Percentiles rank a stretch among this genome's conserved stretches.
Evolutionary conservation across 2,888 invertebrate genomes (phyloP).

Genomic region (Heliothis peltigera): DNA sequence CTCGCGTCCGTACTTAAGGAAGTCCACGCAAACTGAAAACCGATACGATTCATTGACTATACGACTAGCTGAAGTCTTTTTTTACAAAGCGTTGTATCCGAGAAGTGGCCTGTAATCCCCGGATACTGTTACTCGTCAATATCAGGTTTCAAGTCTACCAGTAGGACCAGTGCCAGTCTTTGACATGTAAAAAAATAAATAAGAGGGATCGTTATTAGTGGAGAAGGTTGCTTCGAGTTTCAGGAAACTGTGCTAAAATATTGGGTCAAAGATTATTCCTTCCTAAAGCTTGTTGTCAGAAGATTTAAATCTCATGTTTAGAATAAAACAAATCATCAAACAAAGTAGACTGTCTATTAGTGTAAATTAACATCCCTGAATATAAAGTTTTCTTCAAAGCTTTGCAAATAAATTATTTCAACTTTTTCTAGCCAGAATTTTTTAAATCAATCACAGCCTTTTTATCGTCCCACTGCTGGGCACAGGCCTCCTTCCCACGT

Average conservation of each 20-base stretch:
- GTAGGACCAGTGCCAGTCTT: slow-evolving; percentile 21
- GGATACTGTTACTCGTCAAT: slow-evolving; percentile 69
- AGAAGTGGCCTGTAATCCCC: slow-evolving; percentile 65
- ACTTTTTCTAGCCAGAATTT: not conserved
- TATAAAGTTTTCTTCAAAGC: not conserved
- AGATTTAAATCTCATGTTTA: not conserved
- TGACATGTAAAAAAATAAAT: slow-evolving; percentile 29
- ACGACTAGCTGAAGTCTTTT: slow-evolving; percentile 34
- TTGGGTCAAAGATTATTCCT: not conserved
- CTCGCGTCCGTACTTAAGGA: slow-evolving; percentile 10
- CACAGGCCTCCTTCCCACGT: too few species aligned
- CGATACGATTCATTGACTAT: slow-evolving; percentile 44
- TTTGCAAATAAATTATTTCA: not conserved
- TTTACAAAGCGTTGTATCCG: slow-evolving; percentile 44
- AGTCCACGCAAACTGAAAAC: slow-evolving; percentile 40
- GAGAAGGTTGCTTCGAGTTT: slow-evolving; percentile 25
- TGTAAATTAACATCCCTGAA: not conserved
- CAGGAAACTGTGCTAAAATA: not conserved
- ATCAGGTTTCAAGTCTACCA: slow-evolving; percentile 63
- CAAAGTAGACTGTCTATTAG: too few species aligned
- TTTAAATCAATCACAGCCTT: too few species aligned
- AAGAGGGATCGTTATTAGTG: slow-evolving; percentile 2
- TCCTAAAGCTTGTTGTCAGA: too few species aligned
- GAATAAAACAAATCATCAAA: not conserved
- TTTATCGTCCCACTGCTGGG: too few species aligned